Evolutionary conservation across 2,113 vertebrate species (phyloP).

Genomic region (Ceyx melanurus): DNA sequence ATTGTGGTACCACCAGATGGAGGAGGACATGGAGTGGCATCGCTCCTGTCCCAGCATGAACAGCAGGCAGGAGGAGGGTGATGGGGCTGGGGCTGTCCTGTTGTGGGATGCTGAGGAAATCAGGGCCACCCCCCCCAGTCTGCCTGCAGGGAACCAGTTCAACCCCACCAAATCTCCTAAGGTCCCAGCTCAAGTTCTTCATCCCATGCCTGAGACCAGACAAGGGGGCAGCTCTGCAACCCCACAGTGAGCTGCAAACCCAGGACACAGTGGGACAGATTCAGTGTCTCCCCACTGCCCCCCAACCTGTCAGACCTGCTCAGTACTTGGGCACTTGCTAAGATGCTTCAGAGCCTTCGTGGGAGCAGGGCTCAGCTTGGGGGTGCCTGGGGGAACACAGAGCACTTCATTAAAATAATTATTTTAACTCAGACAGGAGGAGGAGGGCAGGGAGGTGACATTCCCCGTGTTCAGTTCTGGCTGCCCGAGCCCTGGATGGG

Average conservation of each 20-base stretch:
- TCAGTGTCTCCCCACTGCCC: neutral
- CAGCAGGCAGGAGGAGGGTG: neutral
- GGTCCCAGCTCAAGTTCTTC: neutral
- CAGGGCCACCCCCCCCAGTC: fast-evolving
- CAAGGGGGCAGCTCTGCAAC: neutral
- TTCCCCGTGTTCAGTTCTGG: neutral
- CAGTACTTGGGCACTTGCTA: neutral
- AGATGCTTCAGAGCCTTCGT: neutral
- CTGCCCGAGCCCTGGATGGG: fast-evolving
- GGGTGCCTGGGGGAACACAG: neutral
- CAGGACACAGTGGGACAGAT: neutral
- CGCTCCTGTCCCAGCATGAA: neutral
- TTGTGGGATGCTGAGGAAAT: neutral
- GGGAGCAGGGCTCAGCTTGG: neutral
- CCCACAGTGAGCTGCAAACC: neutral
- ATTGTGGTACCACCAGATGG: slow-evolving; percentile 4
- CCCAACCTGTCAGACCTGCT: neutral
- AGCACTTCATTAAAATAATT: neutral
- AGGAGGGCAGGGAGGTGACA: neutral
- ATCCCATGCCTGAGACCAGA: neutral
- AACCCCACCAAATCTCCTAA: neutral
- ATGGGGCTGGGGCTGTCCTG: fast-evolving
- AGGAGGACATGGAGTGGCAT: neutral
- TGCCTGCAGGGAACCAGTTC: fast-evolving
- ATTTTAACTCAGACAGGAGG: neutral